Percentiles rank a stretch among this genome's conserved stretches.
phyloP scores from a whole-genome alignment of 2,113 vertebrate genomes.

The Corapipo altera region DNA sequence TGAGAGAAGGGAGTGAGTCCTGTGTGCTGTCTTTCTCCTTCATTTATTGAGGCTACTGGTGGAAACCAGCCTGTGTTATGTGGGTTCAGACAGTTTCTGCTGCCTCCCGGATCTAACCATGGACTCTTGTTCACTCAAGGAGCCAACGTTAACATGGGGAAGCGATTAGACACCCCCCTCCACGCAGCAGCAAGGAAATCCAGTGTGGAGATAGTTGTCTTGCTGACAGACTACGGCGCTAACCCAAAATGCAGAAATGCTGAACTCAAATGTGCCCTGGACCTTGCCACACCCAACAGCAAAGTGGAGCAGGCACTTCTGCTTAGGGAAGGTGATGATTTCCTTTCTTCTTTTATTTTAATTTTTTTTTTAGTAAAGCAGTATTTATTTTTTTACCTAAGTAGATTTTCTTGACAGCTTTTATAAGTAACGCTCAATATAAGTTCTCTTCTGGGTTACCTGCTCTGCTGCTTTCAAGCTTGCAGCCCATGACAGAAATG shows the following conservation, averaged over 20 bases:
- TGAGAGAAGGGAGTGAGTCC: neutral
- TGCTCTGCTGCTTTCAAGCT: neutral
- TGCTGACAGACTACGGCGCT: constrained; percentile 89
- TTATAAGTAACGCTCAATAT: neutral
- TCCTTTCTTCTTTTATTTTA: neutral
- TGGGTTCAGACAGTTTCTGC: neutral
- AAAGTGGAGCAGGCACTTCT: constrained; percentile 73
- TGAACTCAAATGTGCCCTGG: constrained; percentile 82
- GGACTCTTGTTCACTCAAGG: constrained; percentile 70
- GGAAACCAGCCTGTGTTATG: neutral
- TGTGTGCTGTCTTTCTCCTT: neutral
- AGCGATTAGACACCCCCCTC: constrained; percentile 80
- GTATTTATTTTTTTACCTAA: neutral
- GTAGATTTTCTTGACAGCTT: neutral
- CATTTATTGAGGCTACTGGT: neutral
- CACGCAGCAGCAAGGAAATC: constrained; percentile 80
- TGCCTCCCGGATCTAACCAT: neutral
- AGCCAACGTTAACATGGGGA: constrained; percentile 79
- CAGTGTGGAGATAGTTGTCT: constrained; percentile 69
- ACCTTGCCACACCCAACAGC: constrained; percentile 77
- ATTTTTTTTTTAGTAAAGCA: neutral
- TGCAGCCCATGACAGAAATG: neutral
- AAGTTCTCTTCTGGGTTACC: neutral
- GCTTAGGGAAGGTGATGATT: constrained; percentile 74
- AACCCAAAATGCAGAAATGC: constrained; percentile 77